A percentile compares a stretch with the other conserved stretches of the same genome.
phyloP scores from a whole-genome alignment of 1,140 invertebrate species.

The Tribolium madens region DNA sequence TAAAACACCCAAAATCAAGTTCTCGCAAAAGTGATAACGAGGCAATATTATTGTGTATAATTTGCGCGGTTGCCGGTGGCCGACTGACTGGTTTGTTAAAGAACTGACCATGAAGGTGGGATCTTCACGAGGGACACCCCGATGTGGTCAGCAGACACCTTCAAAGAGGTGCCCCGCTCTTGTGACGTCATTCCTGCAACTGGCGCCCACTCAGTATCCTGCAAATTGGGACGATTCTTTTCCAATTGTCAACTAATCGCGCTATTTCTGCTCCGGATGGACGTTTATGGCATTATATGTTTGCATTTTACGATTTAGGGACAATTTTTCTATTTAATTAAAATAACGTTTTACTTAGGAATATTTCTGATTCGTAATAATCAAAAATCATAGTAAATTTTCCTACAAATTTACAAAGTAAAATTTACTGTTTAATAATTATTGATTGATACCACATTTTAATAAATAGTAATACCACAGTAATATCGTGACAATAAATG shows the following conservation, averaged over 20 bases:
- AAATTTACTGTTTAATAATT: too few species aligned
- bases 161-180: slow-evolving; percentile 19
- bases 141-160: slow-evolving; percentile 26
- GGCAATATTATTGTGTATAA: slow-evolving; percentile 25
- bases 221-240: slow-evolving; percentile 12
- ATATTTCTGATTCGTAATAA: too few species aligned
- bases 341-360: too few species aligned
- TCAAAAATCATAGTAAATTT: too few species aligned
- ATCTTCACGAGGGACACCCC: slow-evolving; percentile 38
- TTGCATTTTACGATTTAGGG: too few species aligned
- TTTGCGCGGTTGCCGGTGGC: slow-evolving; percentile 54
- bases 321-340: too few species aligned
- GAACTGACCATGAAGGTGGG: slow-evolving; percentile 51
- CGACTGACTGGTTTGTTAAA: slow-evolving; percentile 51
- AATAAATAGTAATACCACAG: too few species aligned
- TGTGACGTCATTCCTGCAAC: slow-evolving; percentile 28
- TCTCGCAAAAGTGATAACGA: slow-evolving; percentile 27
- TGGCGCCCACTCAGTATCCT: slow-evolving; percentile 24
- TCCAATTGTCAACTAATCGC: neutral
- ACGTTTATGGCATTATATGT: too few species aligned
- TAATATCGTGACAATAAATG: too few species aligned
- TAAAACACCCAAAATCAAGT: neutral
- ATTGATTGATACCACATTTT: too few species aligned
- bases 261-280: neutral
- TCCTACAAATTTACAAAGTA: too few species aligned